A percentile compares a stretch with the other conserved stretches of the same genome.
Conservation (phyloP, 2,797 vertebrate genomes). For the Enteromius mattozi region DNA sequence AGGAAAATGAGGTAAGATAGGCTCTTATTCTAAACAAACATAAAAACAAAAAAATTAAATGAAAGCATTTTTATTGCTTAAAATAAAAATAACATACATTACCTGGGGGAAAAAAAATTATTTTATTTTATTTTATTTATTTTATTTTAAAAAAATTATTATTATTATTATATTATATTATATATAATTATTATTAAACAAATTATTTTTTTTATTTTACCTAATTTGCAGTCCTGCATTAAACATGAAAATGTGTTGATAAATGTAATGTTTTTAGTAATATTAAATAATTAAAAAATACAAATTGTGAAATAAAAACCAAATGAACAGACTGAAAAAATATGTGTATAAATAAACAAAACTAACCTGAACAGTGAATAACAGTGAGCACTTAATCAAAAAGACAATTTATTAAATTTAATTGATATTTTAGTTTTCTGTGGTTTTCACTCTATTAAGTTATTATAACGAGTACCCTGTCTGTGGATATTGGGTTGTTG, state of each 20-base stretch:
- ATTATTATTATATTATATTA: no score
- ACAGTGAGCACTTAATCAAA: not conserved
- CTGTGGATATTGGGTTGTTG: not conserved
- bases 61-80: not conserved
- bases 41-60: not conserved
- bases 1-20: slow-evolving; percentile 82
- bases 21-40: not conserved
- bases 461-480: not conserved
- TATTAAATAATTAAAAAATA: not conserved
- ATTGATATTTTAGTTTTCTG: not conserved
- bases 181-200: no score
- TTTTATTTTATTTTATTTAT: not conserved
- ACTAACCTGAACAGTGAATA: not conserved
- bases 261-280: not conserved
- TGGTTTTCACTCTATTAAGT: not conserved
- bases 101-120: not conserved
- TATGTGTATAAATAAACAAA: not conserved
- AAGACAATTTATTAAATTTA: not conserved
- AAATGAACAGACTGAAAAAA: not conserved
- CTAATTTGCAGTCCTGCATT: not conserved
- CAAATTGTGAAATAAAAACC: not conserved
- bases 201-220: not conserved
- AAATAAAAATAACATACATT: not conserved
- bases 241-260: slow-evolving; percentile 4
- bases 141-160: not conserved